Conservation (phyloP, 30 jellyfish, hydroid and myxozoan species). For the Hydractinia echinata region DNA sequence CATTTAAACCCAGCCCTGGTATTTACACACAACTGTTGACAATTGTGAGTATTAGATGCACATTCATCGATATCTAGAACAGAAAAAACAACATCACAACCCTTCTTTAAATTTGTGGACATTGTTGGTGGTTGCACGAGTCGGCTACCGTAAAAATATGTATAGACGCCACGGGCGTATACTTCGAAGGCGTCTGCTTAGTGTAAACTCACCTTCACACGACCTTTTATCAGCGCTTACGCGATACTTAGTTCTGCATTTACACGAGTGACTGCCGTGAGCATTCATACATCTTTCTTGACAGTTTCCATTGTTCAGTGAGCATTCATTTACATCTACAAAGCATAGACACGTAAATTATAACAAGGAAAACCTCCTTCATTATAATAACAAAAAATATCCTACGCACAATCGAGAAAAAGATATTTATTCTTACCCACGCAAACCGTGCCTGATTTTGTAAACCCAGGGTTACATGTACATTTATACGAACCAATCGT, state of each 20-base stretch:
- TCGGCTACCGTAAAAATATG: not conserved
- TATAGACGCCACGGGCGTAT: not conserved
- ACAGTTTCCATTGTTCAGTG: constrained; percentile 26
- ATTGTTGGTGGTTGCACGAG: no score
- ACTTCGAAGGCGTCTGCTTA: no score
- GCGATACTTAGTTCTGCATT: constrained; percentile 25
- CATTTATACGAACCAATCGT: constrained; percentile 63
- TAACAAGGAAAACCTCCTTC: not conserved
- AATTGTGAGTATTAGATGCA: constrained; percentile 44
- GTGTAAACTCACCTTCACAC: constrained; percentile 68
- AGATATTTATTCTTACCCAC: constrained; percentile 40
- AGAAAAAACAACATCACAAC: not conserved
- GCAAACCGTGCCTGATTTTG: constrained; percentile 29
- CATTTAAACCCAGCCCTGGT: constrained; percentile 61
- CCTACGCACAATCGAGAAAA: no score
- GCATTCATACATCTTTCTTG: constrained; percentile 43
- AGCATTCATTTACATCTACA: constrained; percentile 36
- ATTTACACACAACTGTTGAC: constrained; percentile 75
- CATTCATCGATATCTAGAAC: constrained; percentile 77
- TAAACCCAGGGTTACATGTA: constrained; percentile 57
- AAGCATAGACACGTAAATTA: not conserved
- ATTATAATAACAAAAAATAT: not conserved
- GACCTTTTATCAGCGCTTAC: constrained; percentile 57
- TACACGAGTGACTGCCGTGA: constrained; percentile 28
- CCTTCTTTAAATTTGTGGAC: no score